These are phyloP conservation scores for Sinelater perroti DNA, from an alignment of 2,888 invertebrate species.

Conservation along the genomic window DNA sequence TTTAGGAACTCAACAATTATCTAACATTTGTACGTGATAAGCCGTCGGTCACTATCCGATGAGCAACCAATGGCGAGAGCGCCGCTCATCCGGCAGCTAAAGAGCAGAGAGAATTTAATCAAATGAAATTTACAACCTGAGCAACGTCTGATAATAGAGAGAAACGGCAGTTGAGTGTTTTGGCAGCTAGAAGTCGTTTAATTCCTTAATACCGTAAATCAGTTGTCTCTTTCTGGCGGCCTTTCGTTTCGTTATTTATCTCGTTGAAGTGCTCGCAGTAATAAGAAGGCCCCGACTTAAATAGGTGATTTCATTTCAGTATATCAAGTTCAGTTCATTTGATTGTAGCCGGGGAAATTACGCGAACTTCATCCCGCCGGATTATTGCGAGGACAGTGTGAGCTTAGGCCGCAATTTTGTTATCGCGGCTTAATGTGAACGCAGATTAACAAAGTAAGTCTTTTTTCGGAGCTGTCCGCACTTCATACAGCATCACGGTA, in stretches of 20 bases:
- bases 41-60: too few relatives aligned
- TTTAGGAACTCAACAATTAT: too few relatives aligned
- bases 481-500: too few relatives aligned
- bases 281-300: conserved; percentile 32
- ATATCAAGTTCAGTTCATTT: conserved; percentile 38
- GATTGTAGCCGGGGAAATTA: conserved; percentile 34
- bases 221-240: conserved; percentile 36
- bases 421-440: background rate
- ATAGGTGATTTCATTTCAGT: conserved; percentile 38
- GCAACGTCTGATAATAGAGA: conserved; percentile 39
- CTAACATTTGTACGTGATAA: too few relatives aligned
- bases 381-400: conserved; percentile 21
- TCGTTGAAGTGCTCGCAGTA: conserved; percentile 34
- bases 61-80: too few relatives aligned
- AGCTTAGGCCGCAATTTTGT: conserved; percentile 7
- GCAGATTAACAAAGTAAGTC: background rate
- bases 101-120: conserved; percentile 38
- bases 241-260: conserved; percentile 38
- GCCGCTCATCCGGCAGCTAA: conserved; percentile 30
- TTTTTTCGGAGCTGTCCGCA: too few relatives aligned
- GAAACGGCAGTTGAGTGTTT: conserved; percentile 38
- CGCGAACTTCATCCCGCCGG: conserved; percentile 23
- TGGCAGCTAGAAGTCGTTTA: conserved; percentile 39
- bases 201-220: conserved; percentile 39
- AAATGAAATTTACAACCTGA: conserved; percentile 39